Evolutionary conservation across 2,888 invertebrate species (phyloP).

Genomic region (Drosophila maculinotata): DNA sequence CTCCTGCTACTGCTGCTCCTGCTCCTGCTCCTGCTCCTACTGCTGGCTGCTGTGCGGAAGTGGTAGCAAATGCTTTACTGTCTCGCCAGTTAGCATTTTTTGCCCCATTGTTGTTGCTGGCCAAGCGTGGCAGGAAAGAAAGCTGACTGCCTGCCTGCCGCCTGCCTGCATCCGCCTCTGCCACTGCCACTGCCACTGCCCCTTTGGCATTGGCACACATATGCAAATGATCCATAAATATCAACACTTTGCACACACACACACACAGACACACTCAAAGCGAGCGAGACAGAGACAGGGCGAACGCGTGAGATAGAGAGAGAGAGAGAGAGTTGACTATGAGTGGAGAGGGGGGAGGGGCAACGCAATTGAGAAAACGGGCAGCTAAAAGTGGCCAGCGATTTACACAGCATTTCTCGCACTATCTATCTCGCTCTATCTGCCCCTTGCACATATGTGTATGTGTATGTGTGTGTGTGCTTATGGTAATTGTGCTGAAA

Average conservation of each 20-base stretch:
- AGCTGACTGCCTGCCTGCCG: slow-evolving; percentile 24
- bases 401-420: slow-evolving; percentile 60
- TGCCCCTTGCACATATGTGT: slow-evolving; percentile 12
- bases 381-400: slow-evolving; percentile 71
- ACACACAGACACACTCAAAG: slow-evolving; percentile 13
- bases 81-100: slow-evolving; percentile 75
- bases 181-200: not conserved
- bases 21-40: not conserved
- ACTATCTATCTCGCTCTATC: slow-evolving; percentile 32
- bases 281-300: not conserved
- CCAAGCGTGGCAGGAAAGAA: slow-evolving; percentile 47
- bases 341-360: too few relatives aligned
- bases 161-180: too few relatives aligned
- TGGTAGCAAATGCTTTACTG: slow-evolving; percentile 79
- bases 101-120: slow-evolving; percentile 55
- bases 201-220: slow-evolving; percentile 63
- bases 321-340: slow-evolving; percentile 1
- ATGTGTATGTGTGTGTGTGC: slow-evolving; percentile 46
- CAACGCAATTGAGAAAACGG: slow-evolving; percentile 63
- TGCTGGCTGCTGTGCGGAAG: slow-evolving; percentile 53
- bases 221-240: slow-evolving; percentile 81
- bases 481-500: slow-evolving; percentile 79
- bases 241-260: slow-evolving; percentile 67
- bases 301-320: not conserved
- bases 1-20: not conserved